phyloP scores from a whole-genome alignment of 1,140 invertebrate species.

The Rhyzopertha dominica region DNA sequence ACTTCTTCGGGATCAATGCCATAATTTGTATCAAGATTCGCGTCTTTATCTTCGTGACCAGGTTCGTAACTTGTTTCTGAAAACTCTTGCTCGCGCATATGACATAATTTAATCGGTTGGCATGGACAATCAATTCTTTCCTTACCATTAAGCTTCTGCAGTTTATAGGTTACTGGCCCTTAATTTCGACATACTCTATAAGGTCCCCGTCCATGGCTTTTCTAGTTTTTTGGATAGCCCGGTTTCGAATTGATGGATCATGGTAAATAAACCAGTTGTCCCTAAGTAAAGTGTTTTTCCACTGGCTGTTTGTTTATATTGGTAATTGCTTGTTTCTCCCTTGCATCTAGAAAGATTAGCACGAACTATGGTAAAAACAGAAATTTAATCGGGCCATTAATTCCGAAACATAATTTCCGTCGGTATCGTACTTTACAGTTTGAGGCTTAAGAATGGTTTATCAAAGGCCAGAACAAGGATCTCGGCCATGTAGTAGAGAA shows the following conservation, averaged over 20 bases:
- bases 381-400: constrained; percentile 2
- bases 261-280: constrained; percentile 5
- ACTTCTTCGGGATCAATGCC: too few relatives aligned
- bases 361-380: background rate
- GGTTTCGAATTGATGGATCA: background rate
- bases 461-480: constrained; percentile 6
- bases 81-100: background rate
- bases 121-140: constrained; percentile 1
- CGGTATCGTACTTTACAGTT: constrained; percentile 2
- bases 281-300: background rate
- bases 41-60: too few relatives aligned
- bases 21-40: too few relatives aligned
- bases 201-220: background rate
- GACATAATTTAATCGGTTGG: constrained; percentile 3
- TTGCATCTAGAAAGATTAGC: too few relatives aligned
- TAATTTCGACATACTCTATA: too few relatives aligned
- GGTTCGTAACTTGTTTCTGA: too few relatives aligned
- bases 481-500: constrained; percentile 8
- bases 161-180: too few relatives aligned
- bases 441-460: background rate
- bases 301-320: constrained; percentile 1
- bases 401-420: constrained; percentile 6
- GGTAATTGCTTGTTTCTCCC: too few relatives aligned
- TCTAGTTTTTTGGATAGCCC: background rate
- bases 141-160: too few relatives aligned